Percentiles rank a stretch among this genome's conserved stretches.
phyloP scores from a whole-genome alignment of 2,888 invertebrate species.

The Phorcus lineatus region DNA sequence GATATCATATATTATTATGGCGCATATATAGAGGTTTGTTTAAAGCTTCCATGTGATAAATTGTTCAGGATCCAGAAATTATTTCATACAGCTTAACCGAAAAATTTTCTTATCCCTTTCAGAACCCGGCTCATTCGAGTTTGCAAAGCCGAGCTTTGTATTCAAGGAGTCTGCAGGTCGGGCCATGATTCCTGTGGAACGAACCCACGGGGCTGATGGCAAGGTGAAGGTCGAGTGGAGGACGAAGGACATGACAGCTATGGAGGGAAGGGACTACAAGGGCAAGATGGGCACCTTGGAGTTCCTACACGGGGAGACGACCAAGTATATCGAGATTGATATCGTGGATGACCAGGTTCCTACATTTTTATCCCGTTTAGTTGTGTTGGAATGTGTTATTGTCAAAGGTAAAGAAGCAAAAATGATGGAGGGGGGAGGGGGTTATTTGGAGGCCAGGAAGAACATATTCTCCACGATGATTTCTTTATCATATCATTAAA shows the following conservation, averaged over 20 bases:
- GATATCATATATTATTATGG: too few relatives aligned
- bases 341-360: conserved; percentile 78
- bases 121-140: conserved; percentile 79
- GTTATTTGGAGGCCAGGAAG: too few relatives aligned
- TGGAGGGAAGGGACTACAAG: conserved; percentile 78
- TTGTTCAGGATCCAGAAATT: too few relatives aligned
- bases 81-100: too few relatives aligned
- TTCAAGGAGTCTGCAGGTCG: conserved; percentile 79
- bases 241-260: conserved; percentile 79
- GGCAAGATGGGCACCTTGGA: conserved; percentile 77
- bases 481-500: too few relatives aligned
- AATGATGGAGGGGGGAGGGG: too few relatives aligned
- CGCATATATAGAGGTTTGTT: too few relatives aligned
- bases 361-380: not conserved
- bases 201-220: conserved; percentile 79
- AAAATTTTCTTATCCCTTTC: conserved; percentile 32
- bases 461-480: too few relatives aligned
- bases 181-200: conserved; percentile 77
- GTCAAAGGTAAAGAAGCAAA: too few relatives aligned
- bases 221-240: conserved; percentile 77
- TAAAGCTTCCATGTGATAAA: too few relatives aligned
- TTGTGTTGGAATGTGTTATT: too few relatives aligned
- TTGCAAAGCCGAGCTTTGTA: conserved; percentile 78
- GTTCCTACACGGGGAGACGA: conserved; percentile 76
- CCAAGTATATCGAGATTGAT: conserved; percentile 78